Conservation (phyloP, 2,113 vertebrate species). For the Engraulis encrasicolus region DNA sequence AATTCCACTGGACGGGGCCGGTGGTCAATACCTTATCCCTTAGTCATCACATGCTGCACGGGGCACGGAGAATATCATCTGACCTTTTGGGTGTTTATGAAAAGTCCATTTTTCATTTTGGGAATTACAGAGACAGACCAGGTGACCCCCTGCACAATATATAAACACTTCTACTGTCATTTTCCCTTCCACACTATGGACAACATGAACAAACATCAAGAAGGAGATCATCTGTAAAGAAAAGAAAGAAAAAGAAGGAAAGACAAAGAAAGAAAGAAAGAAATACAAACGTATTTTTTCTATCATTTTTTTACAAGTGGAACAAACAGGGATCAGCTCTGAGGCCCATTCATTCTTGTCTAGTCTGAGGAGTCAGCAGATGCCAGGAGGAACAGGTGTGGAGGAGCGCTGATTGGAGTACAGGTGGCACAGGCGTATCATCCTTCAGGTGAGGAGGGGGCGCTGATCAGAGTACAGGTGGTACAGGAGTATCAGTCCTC, state of each 20-base stretch:
- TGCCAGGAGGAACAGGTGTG: background rate
- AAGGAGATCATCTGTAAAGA: background rate
- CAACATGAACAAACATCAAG: background rate
- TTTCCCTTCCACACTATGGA: no score
- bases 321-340: background rate
- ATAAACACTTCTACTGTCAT: background rate
- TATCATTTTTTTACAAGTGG: no score
- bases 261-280: background rate
- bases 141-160: background rate
- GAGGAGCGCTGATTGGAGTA: conserved; percentile 31
- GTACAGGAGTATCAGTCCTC: background rate
- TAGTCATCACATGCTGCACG: background rate
- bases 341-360: background rate
- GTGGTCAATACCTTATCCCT: background rate
- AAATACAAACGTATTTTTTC: no score
- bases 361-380: background rate
- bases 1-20: background rate
- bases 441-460: conserved; percentile 39
- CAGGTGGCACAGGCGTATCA: conserved; percentile 49
- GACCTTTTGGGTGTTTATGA: conserved; percentile 39
- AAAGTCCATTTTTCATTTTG: conserved; percentile 38
- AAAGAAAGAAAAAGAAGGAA: background rate
- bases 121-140: conserved; percentile 37
- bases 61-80: conserved; percentile 24
- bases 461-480: background rate